These are phyloP conservation scores for Cinclus cinclus DNA, from an alignment of 2,113 vertebrate genomes.

Conservation along the genomic window DNA sequence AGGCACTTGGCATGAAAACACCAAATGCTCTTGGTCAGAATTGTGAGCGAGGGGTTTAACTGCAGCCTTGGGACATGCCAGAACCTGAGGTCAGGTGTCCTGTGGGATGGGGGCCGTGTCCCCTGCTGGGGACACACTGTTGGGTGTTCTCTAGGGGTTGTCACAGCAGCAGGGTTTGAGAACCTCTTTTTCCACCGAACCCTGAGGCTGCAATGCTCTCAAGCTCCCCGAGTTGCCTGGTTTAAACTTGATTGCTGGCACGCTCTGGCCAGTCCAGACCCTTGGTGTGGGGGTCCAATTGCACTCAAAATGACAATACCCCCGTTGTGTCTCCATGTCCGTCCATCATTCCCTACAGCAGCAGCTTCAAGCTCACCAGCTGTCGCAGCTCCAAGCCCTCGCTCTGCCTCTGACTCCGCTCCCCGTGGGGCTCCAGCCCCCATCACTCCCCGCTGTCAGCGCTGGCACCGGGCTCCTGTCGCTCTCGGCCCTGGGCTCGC, in stretches of 20 bases:
- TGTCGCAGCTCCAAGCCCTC: constrained; percentile 96
- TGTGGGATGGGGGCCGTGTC: background rate
- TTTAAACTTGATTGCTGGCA: background rate
- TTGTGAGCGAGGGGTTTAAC: background rate
- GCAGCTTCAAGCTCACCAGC: constrained; percentile 98
- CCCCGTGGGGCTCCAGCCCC: constrained; percentile 90
- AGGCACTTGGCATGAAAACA: background rate
- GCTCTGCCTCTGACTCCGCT: constrained; percentile 91
- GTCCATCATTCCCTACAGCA: constrained; percentile 80
- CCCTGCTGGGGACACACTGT: fast-evolving
- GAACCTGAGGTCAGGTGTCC: background rate
- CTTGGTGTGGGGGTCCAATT: fast-evolving
- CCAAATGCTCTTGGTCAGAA: constrained; percentile 1
- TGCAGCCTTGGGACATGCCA: background rate
- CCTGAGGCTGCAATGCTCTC: background rate
- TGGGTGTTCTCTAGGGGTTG: background rate
- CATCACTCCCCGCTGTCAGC: constrained; percentile 85
- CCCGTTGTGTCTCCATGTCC: background rate
- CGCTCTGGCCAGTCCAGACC: background rate
- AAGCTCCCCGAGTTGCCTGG: background rate
- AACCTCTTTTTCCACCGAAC: background rate
- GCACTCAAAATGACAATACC: background rate
- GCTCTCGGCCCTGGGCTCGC: constrained; percentile 91
- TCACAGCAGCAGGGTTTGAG: background rate
- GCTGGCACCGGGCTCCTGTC: constrained; percentile 91